A percentile compares a stretch with the other conserved stretches of the same genome.
Conservation (phyloP, 1,140 invertebrate species). For the Bombus waltoni region DNA sequence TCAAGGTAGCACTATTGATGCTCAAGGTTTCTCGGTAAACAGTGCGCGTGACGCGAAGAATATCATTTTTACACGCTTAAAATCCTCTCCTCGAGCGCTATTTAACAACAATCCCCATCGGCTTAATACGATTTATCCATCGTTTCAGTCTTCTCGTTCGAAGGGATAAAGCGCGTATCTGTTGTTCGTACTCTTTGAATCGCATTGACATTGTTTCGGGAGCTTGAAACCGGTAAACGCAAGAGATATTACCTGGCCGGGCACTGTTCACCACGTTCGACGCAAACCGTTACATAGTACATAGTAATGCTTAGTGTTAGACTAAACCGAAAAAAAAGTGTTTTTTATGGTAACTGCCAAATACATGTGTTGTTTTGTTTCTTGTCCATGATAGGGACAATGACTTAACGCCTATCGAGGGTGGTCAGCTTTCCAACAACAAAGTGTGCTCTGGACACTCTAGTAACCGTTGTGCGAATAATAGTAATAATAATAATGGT, state of each 20-base stretch:
- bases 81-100: not conserved
- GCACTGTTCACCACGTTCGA: conserved; percentile 22
- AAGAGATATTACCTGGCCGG: not conserved
- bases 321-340: conserved; percentile 24
- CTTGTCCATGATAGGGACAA: conserved; percentile 79
- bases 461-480: conserved; percentile 81
- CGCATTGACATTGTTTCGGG: not conserved
- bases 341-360: conserved; percentile 46
- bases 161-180: not conserved
- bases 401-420: conserved; percentile 83
- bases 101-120: not conserved
- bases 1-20: conserved; percentile 17
- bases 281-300: conserved; percentile 12
- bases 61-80: not conserved
- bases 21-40: conserved; percentile 34
- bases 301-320: conserved; percentile 36
- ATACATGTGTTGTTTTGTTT: conserved; percentile 68
- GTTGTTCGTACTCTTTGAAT: not conserved
- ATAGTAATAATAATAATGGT: conserved; percentile 80
- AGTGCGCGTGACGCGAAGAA: conserved; percentile 27
- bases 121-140: not conserved
- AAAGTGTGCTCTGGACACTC: conserved; percentile 82
- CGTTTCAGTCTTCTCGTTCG: not conserved
- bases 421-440: conserved; percentile 82
- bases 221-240: not conserved